Base-by-base conservation (phyloP, 2,797 vertebrate species). In the Eptatretus atami region DNA sequence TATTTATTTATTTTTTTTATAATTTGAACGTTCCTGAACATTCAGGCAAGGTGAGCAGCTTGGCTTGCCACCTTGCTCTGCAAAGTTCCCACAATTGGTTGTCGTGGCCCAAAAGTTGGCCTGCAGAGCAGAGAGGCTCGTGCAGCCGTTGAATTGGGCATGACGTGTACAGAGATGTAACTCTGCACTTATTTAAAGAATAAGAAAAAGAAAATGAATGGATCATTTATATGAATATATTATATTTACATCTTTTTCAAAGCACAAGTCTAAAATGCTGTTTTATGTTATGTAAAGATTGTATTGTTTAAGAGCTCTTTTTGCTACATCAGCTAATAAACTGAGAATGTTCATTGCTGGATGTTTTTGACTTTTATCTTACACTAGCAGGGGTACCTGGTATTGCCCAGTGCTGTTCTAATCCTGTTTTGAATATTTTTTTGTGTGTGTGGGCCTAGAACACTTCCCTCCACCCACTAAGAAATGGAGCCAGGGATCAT, bases 241-340 rank as follows among this genome's bases (percentile, higher is more conserved):
- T 66, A 66, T 66, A 66, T 66, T 63, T 66, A 63, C 55, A 66
- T 53, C 55, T 66, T 66, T 66, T 66, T 63, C 65, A 66, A n/a
- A 66, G 65, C 65, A 66, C 65, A 66, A 66, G 53, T 64, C 65
- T 64, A 15, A 66, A 66, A 44, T 44, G 24, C 24, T 61, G 63
- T 63, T 66, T 66, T 66, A 66, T 66, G 65, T 66, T 66, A 63
- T 53, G 63, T 66, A 66, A 66, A 66, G 65, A 66, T 64, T 61
- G 63, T 66, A 44, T 44, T 44, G 63, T 53, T 63, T 53, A 44
- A 55, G 64, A 63, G 55, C 63, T 63, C 64, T 66, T 66, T 66
- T 66, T 66, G 65, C 65, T 64, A 66, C 63, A 66, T 44, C 65
- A 55, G 65, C 60, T 53, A 61, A 61, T 61, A 61, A 61, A 61